These are phyloP conservation scores for Drosophila dives DNA, from an alignment of 2,888 invertebrate species.

Conservation along the genomic window DNA sequence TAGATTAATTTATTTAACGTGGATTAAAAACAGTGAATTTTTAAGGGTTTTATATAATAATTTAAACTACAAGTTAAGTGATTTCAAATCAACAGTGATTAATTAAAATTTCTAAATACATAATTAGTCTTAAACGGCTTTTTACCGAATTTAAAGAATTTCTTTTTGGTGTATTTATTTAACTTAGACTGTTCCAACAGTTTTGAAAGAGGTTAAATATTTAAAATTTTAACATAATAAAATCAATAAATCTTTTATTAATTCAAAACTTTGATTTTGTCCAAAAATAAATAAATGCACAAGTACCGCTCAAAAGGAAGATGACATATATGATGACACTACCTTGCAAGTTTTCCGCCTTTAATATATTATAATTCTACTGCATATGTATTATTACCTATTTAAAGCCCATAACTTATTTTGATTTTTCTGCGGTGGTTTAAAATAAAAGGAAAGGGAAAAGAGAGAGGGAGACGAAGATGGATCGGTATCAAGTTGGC, in stretches of 20 bases:
- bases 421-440: neutral
- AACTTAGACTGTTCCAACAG: too few relatives aligned
- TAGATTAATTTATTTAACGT: neutral
- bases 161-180: too few relatives aligned
- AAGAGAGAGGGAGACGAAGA: neutral
- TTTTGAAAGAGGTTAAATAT: neutral
- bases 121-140: neutral
- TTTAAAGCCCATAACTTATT: neutral
- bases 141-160: neutral
- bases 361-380: neutral
- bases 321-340: neutral
- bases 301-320: neutral
- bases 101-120: neutral
- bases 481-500: constrained; percentile 26
- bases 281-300: neutral
- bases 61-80: neutral
- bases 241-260: neutral
- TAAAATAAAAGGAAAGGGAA: neutral
- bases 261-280: neutral
- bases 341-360: neutral
- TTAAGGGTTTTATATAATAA: neutral
- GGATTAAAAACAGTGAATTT: neutral
- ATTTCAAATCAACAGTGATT: neutral
- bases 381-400: neutral
- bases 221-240: neutral